These are phyloP conservation scores for Tolmerus cingulatus DNA, from an alignment of 2,888 invertebrate genomes.

Conservation along the genomic window DNA sequence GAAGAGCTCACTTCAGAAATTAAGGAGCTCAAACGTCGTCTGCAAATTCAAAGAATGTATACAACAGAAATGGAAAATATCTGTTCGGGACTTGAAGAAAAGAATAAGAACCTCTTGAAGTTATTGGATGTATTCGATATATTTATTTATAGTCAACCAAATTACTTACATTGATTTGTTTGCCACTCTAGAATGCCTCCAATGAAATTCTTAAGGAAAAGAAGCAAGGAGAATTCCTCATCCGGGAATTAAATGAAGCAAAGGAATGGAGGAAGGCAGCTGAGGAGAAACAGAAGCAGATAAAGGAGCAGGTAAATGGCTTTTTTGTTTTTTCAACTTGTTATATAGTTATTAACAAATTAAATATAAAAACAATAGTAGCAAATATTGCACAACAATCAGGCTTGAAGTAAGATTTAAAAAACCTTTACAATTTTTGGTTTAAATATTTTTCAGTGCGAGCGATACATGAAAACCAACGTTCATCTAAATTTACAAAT, in stretches of 20 bases:
- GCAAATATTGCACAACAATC: too few relatives aligned
- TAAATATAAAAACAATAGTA: too few relatives aligned
- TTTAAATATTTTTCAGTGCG: slow-evolving; percentile 50
- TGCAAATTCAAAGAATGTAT: slow-evolving; percentile 59
- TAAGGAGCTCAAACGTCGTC: slow-evolving; percentile 58
- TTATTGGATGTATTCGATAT: slow-evolving; percentile 58
- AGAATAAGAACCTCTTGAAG: slow-evolving; percentile 59
- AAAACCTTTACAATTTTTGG: neutral
- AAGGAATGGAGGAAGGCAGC: slow-evolving; percentile 57
- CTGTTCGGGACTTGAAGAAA: slow-evolving; percentile 58
- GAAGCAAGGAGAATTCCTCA: slow-evolving; percentile 56
- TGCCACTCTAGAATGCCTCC: slow-evolving; percentile 58
- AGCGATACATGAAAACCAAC: slow-evolving; percentile 57
- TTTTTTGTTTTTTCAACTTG: too few relatives aligned
- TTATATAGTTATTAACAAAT: too few relatives aligned
- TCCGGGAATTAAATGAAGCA: slow-evolving; percentile 55
- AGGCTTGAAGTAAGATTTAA: too few relatives aligned
- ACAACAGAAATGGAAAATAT: slow-evolving; percentile 60
- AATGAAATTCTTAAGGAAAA: slow-evolving; percentile 59
- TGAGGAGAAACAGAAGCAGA: slow-evolving; percentile 55
- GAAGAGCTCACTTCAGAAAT: slow-evolving; percentile 60
- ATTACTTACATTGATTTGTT: neutral
- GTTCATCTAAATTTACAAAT: slow-evolving; percentile 62
- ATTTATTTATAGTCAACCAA: neutral
- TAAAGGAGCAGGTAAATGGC: slow-evolving; percentile 51